Evolutionary conservation across 2,888 invertebrate genomes (phyloP).

Genomic region (Dryocosmus kuriphilus): DNA sequence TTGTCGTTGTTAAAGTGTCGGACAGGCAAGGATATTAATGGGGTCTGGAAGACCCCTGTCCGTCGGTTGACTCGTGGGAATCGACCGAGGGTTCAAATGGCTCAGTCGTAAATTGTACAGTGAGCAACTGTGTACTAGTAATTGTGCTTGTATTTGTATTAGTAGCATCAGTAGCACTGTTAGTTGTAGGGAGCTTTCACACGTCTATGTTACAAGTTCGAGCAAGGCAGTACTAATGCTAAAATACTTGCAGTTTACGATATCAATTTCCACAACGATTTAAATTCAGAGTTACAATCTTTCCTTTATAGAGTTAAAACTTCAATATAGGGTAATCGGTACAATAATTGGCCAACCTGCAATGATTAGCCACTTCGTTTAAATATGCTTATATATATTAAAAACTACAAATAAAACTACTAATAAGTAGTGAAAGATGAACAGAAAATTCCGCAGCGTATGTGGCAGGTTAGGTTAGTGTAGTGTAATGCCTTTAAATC

Average conservation of each 20-base stretch:
- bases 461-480: no score
- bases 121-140: background rate
- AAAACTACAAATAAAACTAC: no score
- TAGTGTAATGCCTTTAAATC: no score
- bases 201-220: slow-evolving; percentile 9
- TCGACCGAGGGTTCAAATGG: slow-evolving; percentile 43
- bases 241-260: slow-evolving; percentile 7
- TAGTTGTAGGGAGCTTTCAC: slow-evolving; percentile 10
- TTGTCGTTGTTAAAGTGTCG: slow-evolving; percentile 54
- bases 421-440: no score
- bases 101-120: slow-evolving; percentile 40
- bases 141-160: slow-evolving; percentile 11
- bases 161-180: slow-evolving; percentile 26
- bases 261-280: background rate
- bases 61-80: slow-evolving; percentile 55
- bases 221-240: background rate
- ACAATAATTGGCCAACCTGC: no score
- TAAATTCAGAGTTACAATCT: background rate
- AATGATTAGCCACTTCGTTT: no score
- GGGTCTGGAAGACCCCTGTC: slow-evolving; percentile 50
- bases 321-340: no score
- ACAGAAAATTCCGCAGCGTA: no score
- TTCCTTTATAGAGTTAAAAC: background rate
- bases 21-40: slow-evolving; percentile 53
- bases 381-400: no score